Evolutionary conservation across 2,888 invertebrate species (phyloP), one percentile per base, ranked within the genome.

Genomic region (Tetanocera ferruginea): DNA sequence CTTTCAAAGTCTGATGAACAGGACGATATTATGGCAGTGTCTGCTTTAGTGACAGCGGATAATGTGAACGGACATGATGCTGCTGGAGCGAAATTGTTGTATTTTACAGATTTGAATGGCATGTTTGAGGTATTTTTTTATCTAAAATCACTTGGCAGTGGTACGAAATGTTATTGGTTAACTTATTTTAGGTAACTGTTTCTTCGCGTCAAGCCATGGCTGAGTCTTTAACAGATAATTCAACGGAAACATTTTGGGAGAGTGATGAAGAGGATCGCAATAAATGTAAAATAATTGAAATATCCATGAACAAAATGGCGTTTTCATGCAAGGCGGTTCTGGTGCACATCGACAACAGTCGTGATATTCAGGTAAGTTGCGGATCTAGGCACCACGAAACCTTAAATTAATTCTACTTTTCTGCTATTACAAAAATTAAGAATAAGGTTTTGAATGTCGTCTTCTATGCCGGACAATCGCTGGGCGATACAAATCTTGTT

Each of bases 241-340:
- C 97, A 5, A 98, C 98, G 0, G 99, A 99, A 89, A 99, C 99
- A 0, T 99, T 99, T 90, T 99, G 99, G 99, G 99, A 99, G 90
- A 98, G 98, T 52, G 98, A 98, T 0, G 98, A 98, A 85, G 98
- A 98, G 86, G 98, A 99, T 90, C 92, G 96, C 77, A 97, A 97
- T 88, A 97, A 97, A 88, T 94, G 96, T 31, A 98, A 98, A 90
- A 94, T 94, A 85, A 92, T 97, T 37, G 95, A 95, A 76, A 91
- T 95, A 25, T 91, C 92, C 89, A 92, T 80, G 92, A 93, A 78
- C 91, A 93, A 88, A 76, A 82, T 87, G 82, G 79, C 91, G 88
- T 88, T 91, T 87, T 57, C 91, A 86, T 81, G 92, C 88, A 82
- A 90, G 88, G 84, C 87, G 78, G 90, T 98, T 19, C 95, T 96